Base-by-base conservation (phyloP, 30 jellyfish, hydroid and myxozoan species). In the Pseudorhiza aurosa region DNA sequence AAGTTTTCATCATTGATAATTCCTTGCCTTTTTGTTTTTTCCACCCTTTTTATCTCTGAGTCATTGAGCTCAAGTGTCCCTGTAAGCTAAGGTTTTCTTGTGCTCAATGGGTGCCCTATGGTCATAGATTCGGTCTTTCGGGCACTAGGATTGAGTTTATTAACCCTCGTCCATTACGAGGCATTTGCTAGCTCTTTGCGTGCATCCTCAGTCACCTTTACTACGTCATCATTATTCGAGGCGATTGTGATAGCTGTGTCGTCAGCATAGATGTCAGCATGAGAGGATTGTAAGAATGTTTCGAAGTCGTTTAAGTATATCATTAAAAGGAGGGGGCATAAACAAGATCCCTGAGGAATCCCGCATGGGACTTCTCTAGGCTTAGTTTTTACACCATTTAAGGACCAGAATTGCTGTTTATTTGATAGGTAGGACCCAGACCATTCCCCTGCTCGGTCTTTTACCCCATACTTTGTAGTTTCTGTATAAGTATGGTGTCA, bases 391-490 rank as follows among this genome's bases (percentile, higher is more conserved):
- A 22, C 44, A 57, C 71, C 71, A 28, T 57, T 21, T 57, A 57
- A 28, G 39, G 39, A 9, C 21, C 71, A 57, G 26, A 22, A 57
- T 77, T 77, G 89, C 45, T 57, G 25, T 43, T 72, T 76, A 11
- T 58, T 32, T 12, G 69, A 1, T 39, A 77, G 71, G 58, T 57
- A 77, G 5, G 83, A 77, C 17, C 40, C 26, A 40, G 59, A 58
- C 89, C 84, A 77, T 1, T 57, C 36, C 14, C 50, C 31, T 3
- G 71, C 51, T 5, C 17, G 42, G 33, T 81, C 72, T 42, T 72
- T 58, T 10, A 77, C 31, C n/a, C 70, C 89, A 60, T 77, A 77
- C n/a, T 58, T 25, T 36, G 21, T 14, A 77, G 83, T 77, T 77
- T 62, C n/a, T 62, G 56, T 4, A 77, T 18, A 10, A 77, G 6